A percentile compares a stretch with the other conserved stretches of the same genome.
phyloP scores from a whole-genome alignment of 2,113 vertebrate species.

The Xiphophorus maculatus region DNA sequence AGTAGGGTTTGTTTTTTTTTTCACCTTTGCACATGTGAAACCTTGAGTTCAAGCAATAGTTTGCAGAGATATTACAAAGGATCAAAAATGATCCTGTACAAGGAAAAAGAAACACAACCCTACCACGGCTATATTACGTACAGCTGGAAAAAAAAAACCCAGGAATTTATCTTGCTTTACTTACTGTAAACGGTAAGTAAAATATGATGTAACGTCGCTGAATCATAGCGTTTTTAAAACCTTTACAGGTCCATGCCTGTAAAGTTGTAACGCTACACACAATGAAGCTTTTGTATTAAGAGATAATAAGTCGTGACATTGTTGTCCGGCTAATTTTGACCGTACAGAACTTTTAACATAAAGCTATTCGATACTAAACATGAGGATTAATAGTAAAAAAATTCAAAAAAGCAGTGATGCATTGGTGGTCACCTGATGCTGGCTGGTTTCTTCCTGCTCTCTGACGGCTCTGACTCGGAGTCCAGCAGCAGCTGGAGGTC shows the following conservation, averaged over 20 bases:
- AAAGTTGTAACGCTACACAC: too few species aligned
- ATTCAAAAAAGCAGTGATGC: background rate
- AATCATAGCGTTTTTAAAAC: background rate
- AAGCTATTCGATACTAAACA: too few species aligned
- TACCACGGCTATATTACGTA: background rate
- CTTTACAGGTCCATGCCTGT: background rate
- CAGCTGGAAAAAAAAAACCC: background rate
- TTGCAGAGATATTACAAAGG: too few species aligned
- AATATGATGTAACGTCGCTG: too few species aligned
- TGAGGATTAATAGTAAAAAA: background rate
- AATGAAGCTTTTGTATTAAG: background rate
- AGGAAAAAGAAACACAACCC: background rate
- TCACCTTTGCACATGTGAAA: too few species aligned
- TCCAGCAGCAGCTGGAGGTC: conserved; percentile 56
- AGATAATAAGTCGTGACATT: too few species aligned
- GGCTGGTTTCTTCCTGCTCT: conserved; percentile 58
- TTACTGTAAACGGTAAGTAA: too few species aligned
- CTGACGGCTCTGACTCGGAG: conserved; percentile 38
- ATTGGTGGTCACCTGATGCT: conserved; percentile 53
- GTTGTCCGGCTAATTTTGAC: background rate
- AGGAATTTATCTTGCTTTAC: background rate
- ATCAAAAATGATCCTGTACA: too few species aligned
- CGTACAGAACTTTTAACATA: background rate
- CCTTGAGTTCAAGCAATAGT: too few species aligned
- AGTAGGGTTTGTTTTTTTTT: too few species aligned